A percentile compares a stretch with the other conserved stretches of the same genome.
Conservation (phyloP, 2,888 invertebrate species). For the Pharmacophagus antenor region DNA sequence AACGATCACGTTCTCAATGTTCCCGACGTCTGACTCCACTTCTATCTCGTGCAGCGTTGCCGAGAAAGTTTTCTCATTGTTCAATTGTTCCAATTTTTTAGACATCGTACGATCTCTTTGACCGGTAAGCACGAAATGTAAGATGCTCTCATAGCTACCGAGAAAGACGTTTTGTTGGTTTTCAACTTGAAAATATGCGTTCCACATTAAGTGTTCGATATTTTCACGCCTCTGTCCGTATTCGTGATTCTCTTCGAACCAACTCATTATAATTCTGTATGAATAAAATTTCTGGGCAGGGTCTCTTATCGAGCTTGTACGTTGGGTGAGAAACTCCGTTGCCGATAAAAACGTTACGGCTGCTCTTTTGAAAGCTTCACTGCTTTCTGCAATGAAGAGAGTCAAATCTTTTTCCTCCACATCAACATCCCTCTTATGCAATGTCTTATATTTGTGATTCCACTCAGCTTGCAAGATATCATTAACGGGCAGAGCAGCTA, state of each 20-base stretch:
- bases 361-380: conserved; percentile 81
- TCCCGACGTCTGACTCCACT: conserved; percentile 68
- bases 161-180: conserved; percentile 51
- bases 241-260: conserved; percentile 69
- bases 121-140: conserved; percentile 60
- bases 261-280: conserved; percentile 70
- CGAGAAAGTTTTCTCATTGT: conserved; percentile 61
- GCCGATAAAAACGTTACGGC: conserved; percentile 82
- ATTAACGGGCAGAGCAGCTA: conserved; percentile 71
- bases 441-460: conserved; percentile 71
- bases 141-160: conserved; percentile 58
- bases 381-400: conserved; percentile 82
- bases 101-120: conserved; percentile 60
- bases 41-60: conserved; percentile 67
- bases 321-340: conserved; percentile 82
- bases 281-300: conserved; percentile 75
- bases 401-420: conserved; percentile 63
- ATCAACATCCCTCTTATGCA: conserved; percentile 48
- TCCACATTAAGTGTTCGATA: conserved; percentile 75
- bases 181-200: conserved; percentile 61
- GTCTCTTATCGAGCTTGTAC: conserved; percentile 73
- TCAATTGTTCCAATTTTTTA: conserved; percentile 50
- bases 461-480: conserved; percentile 79
- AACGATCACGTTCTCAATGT: conserved; percentile 60
- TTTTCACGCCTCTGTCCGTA: conserved; percentile 63